Conservation (phyloP, 1,140 invertebrate species). For the Psilanteris sp. region DNA sequence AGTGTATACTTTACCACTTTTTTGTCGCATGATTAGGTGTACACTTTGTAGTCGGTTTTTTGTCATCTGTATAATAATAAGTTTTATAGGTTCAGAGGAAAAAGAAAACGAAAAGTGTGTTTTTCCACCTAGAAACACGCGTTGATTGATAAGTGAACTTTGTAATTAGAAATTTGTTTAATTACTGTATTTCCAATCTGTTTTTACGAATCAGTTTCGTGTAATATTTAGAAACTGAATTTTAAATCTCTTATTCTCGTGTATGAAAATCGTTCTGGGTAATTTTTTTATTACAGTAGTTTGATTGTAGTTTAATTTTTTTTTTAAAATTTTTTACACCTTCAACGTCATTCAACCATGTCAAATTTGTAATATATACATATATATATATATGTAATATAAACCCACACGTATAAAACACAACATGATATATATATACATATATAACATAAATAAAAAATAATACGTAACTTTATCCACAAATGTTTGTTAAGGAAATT, state of each 20-base stretch:
- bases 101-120: conserved; percentile 33
- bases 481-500: too few species aligned
- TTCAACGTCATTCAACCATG: too few species aligned
- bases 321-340: too few species aligned
- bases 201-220: too few species aligned
- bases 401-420: too few species aligned
- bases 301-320: too few species aligned
- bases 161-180: conserved; percentile 42
- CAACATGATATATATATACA: too few species aligned
- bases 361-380: too few species aligned
- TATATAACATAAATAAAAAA: too few species aligned
- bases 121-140: conserved; percentile 23
- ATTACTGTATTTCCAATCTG: too few species aligned
- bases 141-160: conserved; percentile 44
- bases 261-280: conserved; percentile 14
- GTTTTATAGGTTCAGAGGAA: conserved; percentile 30
- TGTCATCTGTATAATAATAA: conserved; percentile 50
- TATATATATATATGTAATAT: too few species aligned
- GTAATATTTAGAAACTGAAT: conserved; percentile 1
- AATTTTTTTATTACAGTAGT: conserved; percentile 5
- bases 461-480: too few species aligned
- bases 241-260: conserved; percentile 10
- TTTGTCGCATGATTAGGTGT: conserved; percentile 41
- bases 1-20: conserved; percentile 30
- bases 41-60: conserved; percentile 55